Evolutionary conservation across 2,113 vertebrate genomes (phyloP), one percentile per base, ranked within the genome.

Genomic region (Lepisosteus osseus): DNA sequence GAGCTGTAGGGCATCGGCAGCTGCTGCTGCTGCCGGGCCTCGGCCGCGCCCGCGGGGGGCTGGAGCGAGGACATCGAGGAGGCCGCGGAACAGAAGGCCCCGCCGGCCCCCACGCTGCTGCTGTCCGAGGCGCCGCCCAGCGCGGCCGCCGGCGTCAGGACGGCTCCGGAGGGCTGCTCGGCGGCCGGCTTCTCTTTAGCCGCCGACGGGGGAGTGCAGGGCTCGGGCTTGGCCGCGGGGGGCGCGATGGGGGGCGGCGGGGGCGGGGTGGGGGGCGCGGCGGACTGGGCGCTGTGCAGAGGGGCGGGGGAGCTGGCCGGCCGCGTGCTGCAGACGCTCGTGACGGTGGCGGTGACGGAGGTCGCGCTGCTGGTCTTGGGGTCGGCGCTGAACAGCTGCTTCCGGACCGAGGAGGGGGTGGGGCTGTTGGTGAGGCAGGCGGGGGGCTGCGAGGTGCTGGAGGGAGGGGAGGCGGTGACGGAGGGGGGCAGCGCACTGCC

Each of bases 371-470:
- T 90, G 0, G 90, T 90, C 80, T 97, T 99, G 79, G 93, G 89
- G 72, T 96, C 93, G 0, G 94, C 88, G 54, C 94, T 85, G 55
- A 99, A 98, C 72, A 99, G 87, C 88, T 99, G 96, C 85, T 99
- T 99, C 75, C 95, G 90, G 83, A 94, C 95, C 0, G 96, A 95
- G 14, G 96, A 97, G 68, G 95, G 94, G 69, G 95, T 97, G 75
- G 94, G 92, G 65, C 79, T 86, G 73, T 82, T 93, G 71, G 89
- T 88, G 44, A 84, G 83, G 12, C 90, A 89, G 89, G 84, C 42
- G 83, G 88, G 74, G 84, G 86, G 84, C 76, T 77, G 84, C 90
- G 85, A 90, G 90, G 74, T 73, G 81, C 91, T 76, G 80, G 93
- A 77, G 71, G 88, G 95, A 68, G 84, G 92, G 86, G 87, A 87